Percentiles rank a stretch among this genome's conserved stretches.
These are phyloP conservation scores for Brotula barbata DNA, from an alignment of 2,797 vertebrate genomes.

Conservation along the genomic window DNA sequence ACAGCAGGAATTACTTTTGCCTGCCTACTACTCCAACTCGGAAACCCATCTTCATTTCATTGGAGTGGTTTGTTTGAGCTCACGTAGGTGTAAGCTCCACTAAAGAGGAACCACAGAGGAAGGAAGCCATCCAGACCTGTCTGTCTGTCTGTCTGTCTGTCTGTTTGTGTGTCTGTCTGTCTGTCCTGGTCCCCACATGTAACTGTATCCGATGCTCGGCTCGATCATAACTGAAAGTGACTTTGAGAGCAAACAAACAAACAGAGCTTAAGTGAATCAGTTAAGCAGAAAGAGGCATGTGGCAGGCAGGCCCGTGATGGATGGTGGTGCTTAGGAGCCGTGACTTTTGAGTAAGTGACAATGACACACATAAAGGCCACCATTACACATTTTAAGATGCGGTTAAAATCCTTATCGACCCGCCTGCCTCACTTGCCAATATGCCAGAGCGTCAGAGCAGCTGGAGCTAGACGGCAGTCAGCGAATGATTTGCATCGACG, in stretches of 20 bases:
- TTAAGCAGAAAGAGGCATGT: slow-evolving; percentile 71
- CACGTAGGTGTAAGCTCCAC: too few species aligned
- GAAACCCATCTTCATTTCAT: slow-evolving; percentile 9
- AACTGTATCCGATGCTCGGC: slow-evolving; percentile 25
- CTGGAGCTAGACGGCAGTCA: slow-evolving; percentile 60
- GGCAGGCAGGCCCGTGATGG: slow-evolving; percentile 78
- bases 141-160: slow-evolving; percentile 29
- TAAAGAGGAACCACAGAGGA: too few species aligned
- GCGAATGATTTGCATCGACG: slow-evolving; percentile 71
- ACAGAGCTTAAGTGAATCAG: slow-evolving; percentile 74
- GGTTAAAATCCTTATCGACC: slow-evolving; percentile 79
- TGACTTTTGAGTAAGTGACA: slow-evolving; percentile 82
- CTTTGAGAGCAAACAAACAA: slow-evolving; percentile 77
- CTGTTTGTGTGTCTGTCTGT: slow-evolving; percentile 31
- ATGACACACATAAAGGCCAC: slow-evolving; percentile 81
- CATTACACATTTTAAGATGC: slow-evolving; percentile 79
- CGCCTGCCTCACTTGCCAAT: slow-evolving; percentile 74
- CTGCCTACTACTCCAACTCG: not conserved
- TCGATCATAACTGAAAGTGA: slow-evolving; percentile 77
- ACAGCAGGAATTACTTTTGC: slow-evolving; percentile 33
- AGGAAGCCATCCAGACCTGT: slow-evolving; percentile 20
- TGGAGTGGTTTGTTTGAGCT: too few species aligned
- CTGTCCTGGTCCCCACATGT: slow-evolving; percentile 30
- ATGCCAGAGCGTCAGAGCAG: slow-evolving; percentile 66
- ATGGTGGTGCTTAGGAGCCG: slow-evolving; percentile 76